Evolutionary conservation across 2,113 vertebrate species (phyloP).

Genomic region (Riparia riparia): DNA sequence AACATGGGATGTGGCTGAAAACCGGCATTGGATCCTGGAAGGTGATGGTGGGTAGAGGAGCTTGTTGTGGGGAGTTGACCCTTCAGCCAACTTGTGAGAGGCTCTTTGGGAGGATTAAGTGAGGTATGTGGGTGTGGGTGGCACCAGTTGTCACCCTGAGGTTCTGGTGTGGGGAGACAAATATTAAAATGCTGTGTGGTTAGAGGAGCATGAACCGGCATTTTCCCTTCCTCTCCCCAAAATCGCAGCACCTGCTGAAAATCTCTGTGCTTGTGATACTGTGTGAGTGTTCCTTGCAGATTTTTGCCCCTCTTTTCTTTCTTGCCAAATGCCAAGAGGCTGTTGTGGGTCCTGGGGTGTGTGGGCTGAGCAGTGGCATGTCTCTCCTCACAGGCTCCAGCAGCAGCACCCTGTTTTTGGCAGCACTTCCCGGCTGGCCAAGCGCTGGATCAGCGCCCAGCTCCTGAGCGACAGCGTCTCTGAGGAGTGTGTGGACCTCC

Average conservation of each 20-base stretch:
- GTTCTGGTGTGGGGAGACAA: background rate
- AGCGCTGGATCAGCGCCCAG: slow-evolving; percentile 92
- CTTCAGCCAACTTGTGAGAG: background rate
- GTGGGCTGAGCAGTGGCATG: background rate
- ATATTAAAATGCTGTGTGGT: background rate
- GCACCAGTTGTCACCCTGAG: background rate
- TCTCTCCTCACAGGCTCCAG: slow-evolving; percentile 81
- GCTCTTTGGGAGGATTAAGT: rapidly evolving
- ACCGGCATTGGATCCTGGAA: background rate
- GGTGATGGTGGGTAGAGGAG: background rate
- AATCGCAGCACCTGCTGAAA: background rate
- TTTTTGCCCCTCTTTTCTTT: background rate
- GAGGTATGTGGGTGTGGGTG: rapidly evolving
- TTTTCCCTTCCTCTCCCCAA: background rate
- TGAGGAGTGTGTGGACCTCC: slow-evolving; percentile 89
- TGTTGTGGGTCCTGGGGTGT: background rate
- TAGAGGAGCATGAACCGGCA: background rate
- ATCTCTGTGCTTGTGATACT: background rate
- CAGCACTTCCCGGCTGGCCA: slow-evolving; percentile 86
- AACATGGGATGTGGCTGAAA: rapidly evolving
- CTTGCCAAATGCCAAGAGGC: background rate
- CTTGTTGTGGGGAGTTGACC: background rate
- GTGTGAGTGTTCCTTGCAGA: background rate
- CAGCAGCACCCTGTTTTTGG: slow-evolving; percentile 91
- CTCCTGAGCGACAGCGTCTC: slow-evolving; percentile 83